Evolutionary conservation across 2,797 vertebrate species (phyloP), one percentile per base, ranked within the genome.

Genomic region (Apogon hyalosoma): DNA sequence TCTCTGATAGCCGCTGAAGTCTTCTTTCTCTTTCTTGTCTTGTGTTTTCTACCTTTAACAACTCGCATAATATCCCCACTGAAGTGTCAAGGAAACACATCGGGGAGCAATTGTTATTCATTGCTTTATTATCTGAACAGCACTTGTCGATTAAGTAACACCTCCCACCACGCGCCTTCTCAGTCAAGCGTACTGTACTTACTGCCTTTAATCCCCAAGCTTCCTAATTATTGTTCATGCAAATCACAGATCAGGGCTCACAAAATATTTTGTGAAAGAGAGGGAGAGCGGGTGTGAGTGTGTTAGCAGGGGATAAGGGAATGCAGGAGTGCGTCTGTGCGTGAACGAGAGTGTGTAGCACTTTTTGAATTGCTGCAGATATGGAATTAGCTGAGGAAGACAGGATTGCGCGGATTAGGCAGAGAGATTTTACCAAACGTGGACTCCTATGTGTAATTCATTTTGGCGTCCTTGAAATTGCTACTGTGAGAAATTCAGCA

Each of bases 391-490:
- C 77, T 67, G 82, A 88, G 62, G 77, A 86, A 79, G 88, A 80
- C 69, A 62, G 90, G 87, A 90, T 83, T 82, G 84, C 51, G 76
- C 24, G 89, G 90, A 92, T 92, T 92, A 91, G 85, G 80, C 54
- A 33, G 80, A 72, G 62, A 87, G 81, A 90, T 89, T 90, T 86
- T 49, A 87, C 87, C 84, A 82, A 89, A 91, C 57, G 72, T 69
- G 38, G 75, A 51, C 80, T 88, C 85, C 73, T 83, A 85, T 87
- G 84, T 73, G 89, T 92, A 93, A 93, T 93, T 90, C 85, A 87
- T 86, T 84, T 78, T 91, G 89, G 83, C 82, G 90, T 88, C 92
- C 90, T 92, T 93, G 88, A 92, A 92, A 93, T 92, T 86, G 88
- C 87, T 82, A 82, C 86, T 91, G 90, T 92, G 90, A 92, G 93